Percentiles rank a stretch among this genome's conserved stretches.
Conservation (phyloP, 2,797 vertebrate genomes). For the Falco rusticolus region DNA sequence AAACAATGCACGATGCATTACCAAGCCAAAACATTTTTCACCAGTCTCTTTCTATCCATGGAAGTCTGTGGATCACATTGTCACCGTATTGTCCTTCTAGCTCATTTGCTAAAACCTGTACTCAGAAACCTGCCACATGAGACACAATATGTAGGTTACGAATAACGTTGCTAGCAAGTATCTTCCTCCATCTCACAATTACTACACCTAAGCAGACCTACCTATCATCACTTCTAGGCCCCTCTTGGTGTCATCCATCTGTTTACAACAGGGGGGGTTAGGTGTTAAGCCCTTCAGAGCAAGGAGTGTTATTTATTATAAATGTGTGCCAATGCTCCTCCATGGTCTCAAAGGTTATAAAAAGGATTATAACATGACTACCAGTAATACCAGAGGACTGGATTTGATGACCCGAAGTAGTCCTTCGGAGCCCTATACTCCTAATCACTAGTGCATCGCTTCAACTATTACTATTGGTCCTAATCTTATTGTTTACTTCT, state of each 20-base stretch:
- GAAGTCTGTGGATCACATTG: not conserved
- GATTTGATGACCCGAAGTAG: conserved; percentile 4
- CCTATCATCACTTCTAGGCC: not conserved
- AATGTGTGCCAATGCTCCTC: not conserved
- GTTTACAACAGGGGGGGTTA: not conserved
- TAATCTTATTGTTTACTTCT: conserved; percentile 14
- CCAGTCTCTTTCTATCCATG: not conserved
- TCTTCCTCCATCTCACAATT: not conserved
- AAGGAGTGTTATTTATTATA: not conserved
- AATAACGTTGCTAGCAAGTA: not conserved
- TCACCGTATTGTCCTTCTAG: not conserved
- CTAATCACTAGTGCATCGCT: not conserved
- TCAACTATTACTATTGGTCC: not conserved
- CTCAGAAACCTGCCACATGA: not conserved
- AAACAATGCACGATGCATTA: not conserved
- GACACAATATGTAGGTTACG: not conserved
- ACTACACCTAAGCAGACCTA: not conserved
- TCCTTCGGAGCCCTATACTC: not conserved
- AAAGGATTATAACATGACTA: not conserved
- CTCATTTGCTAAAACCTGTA: not conserved
- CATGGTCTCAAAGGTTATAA: not conserved
- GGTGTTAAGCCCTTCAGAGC: conserved; percentile 5
- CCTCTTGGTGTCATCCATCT: not conserved
- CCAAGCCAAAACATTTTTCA: not conserved
- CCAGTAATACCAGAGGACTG: not conserved